phyloP scores from a whole-genome alignment of 2,113 vertebrate species.

The Triplophysa siluroides region DNA sequence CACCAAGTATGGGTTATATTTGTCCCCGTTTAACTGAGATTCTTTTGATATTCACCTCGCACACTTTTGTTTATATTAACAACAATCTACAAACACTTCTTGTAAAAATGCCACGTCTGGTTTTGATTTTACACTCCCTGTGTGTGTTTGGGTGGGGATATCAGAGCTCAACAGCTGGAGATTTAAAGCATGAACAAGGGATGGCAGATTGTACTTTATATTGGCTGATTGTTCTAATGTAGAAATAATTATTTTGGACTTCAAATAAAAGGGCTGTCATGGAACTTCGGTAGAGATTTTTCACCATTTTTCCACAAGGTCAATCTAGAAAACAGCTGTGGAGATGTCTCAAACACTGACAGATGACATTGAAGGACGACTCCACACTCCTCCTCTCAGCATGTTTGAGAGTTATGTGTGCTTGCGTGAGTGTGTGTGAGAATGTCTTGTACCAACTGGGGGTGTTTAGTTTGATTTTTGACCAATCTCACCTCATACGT shows the following conservation, averaged over 20 bases:
- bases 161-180: constrained; percentile 18
- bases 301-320: constrained; percentile 8
- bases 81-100: constrained; percentile 19
- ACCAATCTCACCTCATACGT: constrained; percentile 60
- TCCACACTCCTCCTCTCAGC: not conserved
- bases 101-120: not conserved
- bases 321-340: not conserved
- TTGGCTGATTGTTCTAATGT: constrained; percentile 24
- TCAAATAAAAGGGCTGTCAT: constrained; percentile 20
- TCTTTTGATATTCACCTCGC: constrained; percentile 9
- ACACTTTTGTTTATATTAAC: constrained; percentile 34
- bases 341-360: constrained; percentile 1
- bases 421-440: constrained; percentile 24
- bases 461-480: constrained; percentile 49
- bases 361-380: constrained; percentile 1
- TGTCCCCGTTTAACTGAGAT: not conserved
- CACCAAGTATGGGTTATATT: constrained; percentile 8
- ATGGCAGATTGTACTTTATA: constrained; percentile 23
- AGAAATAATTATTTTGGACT: constrained; percentile 41
- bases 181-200: constrained; percentile 25
- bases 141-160: constrained; percentile 29
- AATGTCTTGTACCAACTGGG: not conserved
- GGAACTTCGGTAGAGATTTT: constrained; percentile 11
- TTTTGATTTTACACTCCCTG: constrained; percentile 5
- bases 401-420: constrained; percentile 14